Conservation (phyloP, 1,140 invertebrate species). For the Eulimnadia texana region DNA sequence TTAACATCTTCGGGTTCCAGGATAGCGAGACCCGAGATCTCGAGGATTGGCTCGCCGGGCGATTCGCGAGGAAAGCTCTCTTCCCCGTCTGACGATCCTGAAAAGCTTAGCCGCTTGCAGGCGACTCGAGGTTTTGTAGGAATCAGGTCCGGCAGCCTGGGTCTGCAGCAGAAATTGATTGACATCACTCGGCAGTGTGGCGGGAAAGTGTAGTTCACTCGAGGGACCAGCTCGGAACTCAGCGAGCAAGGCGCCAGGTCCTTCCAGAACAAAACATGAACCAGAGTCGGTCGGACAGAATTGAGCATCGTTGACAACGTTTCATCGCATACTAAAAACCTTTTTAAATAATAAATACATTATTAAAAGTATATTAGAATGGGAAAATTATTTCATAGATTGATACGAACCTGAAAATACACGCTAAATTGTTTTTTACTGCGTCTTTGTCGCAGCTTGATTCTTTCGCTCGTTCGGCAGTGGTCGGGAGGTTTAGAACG, state of each 20-base stretch:
- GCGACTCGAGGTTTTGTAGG: not conserved
- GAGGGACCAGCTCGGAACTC: not conserved
- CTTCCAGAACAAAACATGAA: slow-evolving; percentile 1
- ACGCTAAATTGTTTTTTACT: not conserved
- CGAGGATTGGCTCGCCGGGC: not conserved
- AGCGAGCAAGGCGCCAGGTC: not conserved
- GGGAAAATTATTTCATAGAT: not conserved
- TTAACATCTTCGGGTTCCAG: not conserved
- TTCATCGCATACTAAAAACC: not conserved
- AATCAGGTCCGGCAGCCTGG: not conserved
- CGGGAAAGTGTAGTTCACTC: not conserved
- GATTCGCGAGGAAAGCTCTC: not conserved
- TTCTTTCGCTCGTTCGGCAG: too few species aligned
- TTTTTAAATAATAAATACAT: not conserved
- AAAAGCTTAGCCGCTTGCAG: not conserved
- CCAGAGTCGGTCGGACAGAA: not conserved
- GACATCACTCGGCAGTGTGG: not conserved
- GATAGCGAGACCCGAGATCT: slow-evolving; percentile 2
- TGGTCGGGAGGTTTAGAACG: slow-evolving; percentile 4
- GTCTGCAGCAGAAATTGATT: not conserved
- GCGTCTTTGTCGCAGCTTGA: not conserved
- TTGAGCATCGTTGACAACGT: too few species aligned
- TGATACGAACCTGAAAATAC: slow-evolving; percentile 6
- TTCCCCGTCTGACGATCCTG: not conserved
- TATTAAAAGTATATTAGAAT: too few species aligned